A percentile compares a stretch with the other conserved stretches of the same genome.
These are phyloP conservation scores for Drosophila mayaguana DNA, from an alignment of 2,888 invertebrate genomes.

Conservation along the genomic window DNA sequence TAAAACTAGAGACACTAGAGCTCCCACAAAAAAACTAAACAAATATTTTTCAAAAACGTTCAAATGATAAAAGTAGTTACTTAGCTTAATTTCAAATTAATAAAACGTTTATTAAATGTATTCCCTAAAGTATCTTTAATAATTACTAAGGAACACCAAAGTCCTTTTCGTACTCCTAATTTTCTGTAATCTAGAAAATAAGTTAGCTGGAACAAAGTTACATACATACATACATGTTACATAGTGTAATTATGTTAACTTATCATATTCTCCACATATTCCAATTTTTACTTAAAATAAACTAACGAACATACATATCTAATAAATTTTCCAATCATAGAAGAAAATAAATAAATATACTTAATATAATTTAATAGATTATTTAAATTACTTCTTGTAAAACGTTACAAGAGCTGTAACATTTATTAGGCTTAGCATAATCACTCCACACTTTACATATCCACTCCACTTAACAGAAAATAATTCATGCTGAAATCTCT, in stretches of 20 bases:
- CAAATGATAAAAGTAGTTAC: too few relatives aligned
- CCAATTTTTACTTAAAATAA: not conserved
- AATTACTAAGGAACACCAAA: too few relatives aligned
- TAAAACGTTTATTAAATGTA: too few relatives aligned
- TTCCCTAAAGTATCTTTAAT: too few relatives aligned
- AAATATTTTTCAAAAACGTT: too few relatives aligned
- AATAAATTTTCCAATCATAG: not conserved
- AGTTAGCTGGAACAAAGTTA: not conserved
- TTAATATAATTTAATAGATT: not conserved
- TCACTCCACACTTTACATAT: slow-evolving; percentile 10
- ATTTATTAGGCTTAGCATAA: not conserved
- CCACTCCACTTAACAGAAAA: slow-evolving; percentile 2
- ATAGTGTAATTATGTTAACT: not conserved
- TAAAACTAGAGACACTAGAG: too few relatives aligned
- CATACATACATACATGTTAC: not conserved
- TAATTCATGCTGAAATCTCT: not conserved
- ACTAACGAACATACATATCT: not conserved
- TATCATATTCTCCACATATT: not conserved
- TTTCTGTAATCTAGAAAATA: not conserved
- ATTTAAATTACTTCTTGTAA: not conserved
- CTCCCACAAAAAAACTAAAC: too few relatives aligned
- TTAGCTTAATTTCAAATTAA: too few relatives aligned
- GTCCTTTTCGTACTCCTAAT: not conserved
- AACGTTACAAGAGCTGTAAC: not conserved
- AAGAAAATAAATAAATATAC: not conserved